phyloP scores from a whole-genome alignment of 2,797 vertebrate genomes.

The Paguma larvata region DNA sequence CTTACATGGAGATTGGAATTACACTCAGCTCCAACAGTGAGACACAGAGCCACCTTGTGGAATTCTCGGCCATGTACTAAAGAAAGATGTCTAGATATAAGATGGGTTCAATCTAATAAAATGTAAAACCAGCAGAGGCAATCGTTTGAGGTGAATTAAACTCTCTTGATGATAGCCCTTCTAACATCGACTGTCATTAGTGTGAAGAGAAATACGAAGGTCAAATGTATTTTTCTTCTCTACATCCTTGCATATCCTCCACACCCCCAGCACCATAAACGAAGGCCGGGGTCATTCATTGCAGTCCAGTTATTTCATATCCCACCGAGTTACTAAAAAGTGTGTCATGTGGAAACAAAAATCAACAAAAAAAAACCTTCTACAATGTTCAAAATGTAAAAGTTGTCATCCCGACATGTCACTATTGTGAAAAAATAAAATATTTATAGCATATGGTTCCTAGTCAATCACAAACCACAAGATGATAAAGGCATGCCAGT shows the following conservation, averaged over 20 bases:
- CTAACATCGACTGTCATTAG: neutral
- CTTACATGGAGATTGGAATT: neutral
- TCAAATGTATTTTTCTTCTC: neutral
- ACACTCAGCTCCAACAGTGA: neutral
- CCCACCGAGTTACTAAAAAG: neutral
- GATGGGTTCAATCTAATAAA: neutral
- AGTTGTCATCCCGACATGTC: neutral
- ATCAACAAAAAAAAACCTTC: neutral
- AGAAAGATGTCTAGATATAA: neutral
- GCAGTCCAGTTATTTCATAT: neutral
- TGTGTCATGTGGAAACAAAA: neutral
- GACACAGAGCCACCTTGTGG: neutral
- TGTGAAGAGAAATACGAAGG: neutral
- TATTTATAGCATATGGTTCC: neutral
- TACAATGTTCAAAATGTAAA: neutral
- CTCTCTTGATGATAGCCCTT: neutral
- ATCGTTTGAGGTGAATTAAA: neutral
- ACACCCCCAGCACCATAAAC: neutral
- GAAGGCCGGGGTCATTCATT: neutral
- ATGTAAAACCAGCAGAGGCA: neutral
- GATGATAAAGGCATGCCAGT: neutral
- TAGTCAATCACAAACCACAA: neutral
- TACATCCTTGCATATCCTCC: neutral
- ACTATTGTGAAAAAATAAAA: slow-evolving; percentile 21
- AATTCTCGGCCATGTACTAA: neutral